phyloP scores from a whole-genome alignment of 2,888 invertebrate species.

The Pardosa pseudoannulata region DNA sequence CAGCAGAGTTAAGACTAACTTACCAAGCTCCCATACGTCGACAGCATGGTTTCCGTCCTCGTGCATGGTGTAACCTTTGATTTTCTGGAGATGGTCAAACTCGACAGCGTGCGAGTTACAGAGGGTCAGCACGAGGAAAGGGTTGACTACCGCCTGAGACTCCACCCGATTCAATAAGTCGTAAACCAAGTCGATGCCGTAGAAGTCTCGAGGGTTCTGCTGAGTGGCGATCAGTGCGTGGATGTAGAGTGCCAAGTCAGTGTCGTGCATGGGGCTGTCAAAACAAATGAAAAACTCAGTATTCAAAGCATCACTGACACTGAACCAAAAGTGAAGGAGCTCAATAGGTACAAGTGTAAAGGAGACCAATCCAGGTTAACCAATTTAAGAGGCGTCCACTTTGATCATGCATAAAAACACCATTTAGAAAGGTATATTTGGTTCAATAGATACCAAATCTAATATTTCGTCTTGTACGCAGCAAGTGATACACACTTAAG shows the following conservation, averaged over 20 bases:
- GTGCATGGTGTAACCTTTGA: not conserved
- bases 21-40: not conserved
- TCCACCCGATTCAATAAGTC: not conserved
- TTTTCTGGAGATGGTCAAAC: not conserved
- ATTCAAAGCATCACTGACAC: too few relatives aligned
- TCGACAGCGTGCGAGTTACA: slow-evolving; percentile 27
- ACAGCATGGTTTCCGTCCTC: not conserved
- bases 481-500: too few relatives aligned
- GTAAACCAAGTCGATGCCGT: slow-evolving; percentile 33
- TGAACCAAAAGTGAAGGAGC: too few relatives aligned
- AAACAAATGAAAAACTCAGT: too few relatives aligned
- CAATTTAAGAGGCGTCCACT: too few relatives aligned
- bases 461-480: too few relatives aligned
- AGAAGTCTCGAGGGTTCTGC: slow-evolving; percentile 38
- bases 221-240: slow-evolving; percentile 41
- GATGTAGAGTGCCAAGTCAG: slow-evolving; percentile 42
- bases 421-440: too few relatives aligned
- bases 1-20: too few relatives aligned
- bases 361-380: too few relatives aligned
- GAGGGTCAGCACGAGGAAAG: slow-evolving; percentile 29
- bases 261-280: slow-evolving; percentile 18
- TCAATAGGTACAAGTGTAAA: too few relatives aligned
- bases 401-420: too few relatives aligned
- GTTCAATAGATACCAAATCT: too few relatives aligned
- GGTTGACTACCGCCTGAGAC: not conserved